Evolutionary conservation across 92 coral and sea anemone genomes (phyloP).

Genomic region (Zoanthus gigantus): DNA sequence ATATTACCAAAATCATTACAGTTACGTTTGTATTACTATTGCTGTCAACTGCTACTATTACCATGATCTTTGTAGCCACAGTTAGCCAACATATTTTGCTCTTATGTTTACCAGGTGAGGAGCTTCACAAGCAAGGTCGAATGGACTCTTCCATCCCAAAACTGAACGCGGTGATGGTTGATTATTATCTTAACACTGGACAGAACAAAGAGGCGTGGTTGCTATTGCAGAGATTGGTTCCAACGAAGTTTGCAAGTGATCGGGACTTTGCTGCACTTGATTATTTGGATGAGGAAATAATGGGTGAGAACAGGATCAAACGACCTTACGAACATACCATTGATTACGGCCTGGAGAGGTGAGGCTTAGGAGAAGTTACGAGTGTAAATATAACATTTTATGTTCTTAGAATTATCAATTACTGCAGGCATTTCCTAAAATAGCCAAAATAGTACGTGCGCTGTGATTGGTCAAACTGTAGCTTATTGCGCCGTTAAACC

Average conservation of each 20-base stretch:
- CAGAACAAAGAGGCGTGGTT: slow-evolving; percentile 86
- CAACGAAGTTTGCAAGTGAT: slow-evolving; percentile 77
- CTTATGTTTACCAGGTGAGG: slow-evolving; percentile 51
- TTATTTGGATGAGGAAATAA: slow-evolving; percentile 78
- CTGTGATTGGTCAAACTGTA: no score
- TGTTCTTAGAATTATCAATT: no score
- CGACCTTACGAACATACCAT: slow-evolving; percentile 81
- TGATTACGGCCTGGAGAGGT: slow-evolving; percentile 85
- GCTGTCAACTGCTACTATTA: background rate
- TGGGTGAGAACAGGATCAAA: slow-evolving; percentile 67
- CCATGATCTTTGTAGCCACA: background rate
- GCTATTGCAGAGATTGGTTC: slow-evolving; percentile 85
- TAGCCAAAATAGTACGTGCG: no score
- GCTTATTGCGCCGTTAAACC: no score
- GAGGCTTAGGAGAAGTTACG: background rate
- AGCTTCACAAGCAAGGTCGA: slow-evolving; percentile 69
- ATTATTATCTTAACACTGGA: slow-evolving; percentile 82
- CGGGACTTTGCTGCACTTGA: slow-evolving; percentile 94
- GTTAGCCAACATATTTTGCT: background rate
- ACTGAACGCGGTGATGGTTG: slow-evolving; percentile 85
- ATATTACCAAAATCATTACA: no score
- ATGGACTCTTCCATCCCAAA: slow-evolving; percentile 81
- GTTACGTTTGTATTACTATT: background rate
- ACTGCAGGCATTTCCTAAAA: no score
- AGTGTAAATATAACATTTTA: no score